Percentiles rank a stretch among this genome's conserved stretches.
Conservation (phyloP, 2,888 invertebrate species). For the Celastrina argiolus region DNA sequence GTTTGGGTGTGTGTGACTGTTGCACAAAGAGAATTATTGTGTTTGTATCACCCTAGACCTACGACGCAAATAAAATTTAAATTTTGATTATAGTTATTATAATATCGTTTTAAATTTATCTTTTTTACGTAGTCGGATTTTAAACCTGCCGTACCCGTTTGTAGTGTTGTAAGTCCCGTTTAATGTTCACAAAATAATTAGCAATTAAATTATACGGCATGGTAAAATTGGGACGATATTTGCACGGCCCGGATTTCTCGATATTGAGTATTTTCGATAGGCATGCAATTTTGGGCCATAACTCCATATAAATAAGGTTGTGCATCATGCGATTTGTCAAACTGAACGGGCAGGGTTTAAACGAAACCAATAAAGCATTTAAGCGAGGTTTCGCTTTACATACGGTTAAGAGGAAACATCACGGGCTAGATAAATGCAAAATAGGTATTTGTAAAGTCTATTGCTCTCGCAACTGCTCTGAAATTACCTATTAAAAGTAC, state of each 20-base stretch:
- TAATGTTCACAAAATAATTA: background rate
- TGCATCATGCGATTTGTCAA: too few relatives aligned
- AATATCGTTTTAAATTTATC: too few relatives aligned
- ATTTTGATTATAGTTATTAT: too few relatives aligned
- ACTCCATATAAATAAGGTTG: background rate
- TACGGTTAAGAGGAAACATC: too few relatives aligned
- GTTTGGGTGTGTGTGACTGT: too few relatives aligned
- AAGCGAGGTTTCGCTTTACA: background rate
- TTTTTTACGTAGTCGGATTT: background rate
- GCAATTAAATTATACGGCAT: background rate
- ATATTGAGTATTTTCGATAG: background rate
- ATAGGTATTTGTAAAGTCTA: too few relatives aligned
- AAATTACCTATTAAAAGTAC: too few relatives aligned
- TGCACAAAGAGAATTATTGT: too few relatives aligned
- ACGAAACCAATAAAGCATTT: background rate
- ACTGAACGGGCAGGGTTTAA: background rate
- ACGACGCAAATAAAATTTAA: too few relatives aligned
- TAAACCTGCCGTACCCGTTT: background rate
- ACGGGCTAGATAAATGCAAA: too few relatives aligned
- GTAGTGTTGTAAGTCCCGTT: background rate
- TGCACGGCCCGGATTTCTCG: background rate
- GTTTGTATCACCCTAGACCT: too few relatives aligned
- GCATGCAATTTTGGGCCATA: background rate
- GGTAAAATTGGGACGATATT: conserved; percentile 6
- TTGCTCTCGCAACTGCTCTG: too few relatives aligned